Evolutionary conservation across 1,140 invertebrate genomes (phyloP).

Genomic region (Campoletis sonorensis): DNA sequence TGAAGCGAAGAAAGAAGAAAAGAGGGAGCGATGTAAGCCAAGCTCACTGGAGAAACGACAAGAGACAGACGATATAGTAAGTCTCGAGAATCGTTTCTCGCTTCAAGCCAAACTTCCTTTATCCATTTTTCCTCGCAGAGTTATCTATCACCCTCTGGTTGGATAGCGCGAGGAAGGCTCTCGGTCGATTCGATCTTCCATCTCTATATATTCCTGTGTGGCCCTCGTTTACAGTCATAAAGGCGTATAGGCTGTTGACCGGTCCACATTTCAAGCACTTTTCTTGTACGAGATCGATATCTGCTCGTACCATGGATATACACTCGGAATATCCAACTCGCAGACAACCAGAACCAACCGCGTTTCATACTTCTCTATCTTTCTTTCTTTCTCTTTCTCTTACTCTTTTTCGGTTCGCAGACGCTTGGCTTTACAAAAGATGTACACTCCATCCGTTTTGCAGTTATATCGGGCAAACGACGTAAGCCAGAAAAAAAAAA

Average conservation of each 20-base stretch:
- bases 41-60: not conserved
- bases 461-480: no score
- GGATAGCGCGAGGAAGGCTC: conserved; percentile 3
- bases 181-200: not conserved
- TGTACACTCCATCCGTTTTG: conserved; percentile 4
- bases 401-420: not conserved
- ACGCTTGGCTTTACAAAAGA: conserved; percentile 18
- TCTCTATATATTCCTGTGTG: not conserved
- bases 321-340: no score
- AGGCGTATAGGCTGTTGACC: no score
- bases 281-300: no score
- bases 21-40: not conserved
- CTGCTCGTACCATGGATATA: no score
- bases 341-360: not conserved
- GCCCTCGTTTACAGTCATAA: no score
- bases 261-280: no score
- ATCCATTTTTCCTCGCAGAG: conserved; percentile 33
- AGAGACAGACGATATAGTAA: conserved; percentile 11
- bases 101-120: conserved; percentile 38
- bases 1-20: not conserved
- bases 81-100: conserved; percentile 35
- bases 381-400: not conserved
- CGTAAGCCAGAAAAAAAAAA: conserved; percentile 5
- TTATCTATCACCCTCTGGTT: conserved; percentile 30
- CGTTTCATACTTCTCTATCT: conserved; percentile 1